Evolutionary conservation across 2,888 invertebrate genomes (phyloP), one percentile per base, ranked within the genome.

Genomic region (Polydrusus pterygomalis): DNA sequence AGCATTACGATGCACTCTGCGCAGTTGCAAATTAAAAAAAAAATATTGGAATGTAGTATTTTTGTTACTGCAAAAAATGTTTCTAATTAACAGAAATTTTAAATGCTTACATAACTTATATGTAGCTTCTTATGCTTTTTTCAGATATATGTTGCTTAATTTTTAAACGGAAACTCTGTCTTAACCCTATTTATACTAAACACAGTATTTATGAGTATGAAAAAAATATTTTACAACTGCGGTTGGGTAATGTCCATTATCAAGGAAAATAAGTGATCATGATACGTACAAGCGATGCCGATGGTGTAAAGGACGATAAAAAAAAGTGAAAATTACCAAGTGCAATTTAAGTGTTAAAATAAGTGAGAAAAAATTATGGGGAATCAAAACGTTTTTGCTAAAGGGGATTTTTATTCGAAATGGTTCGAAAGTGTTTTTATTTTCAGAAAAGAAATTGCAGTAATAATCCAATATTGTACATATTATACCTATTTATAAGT

Each of bases 261-360:
- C 54, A n/a, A 25, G 43, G 13, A 18, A 25, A 25, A 69, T 58
- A 38, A 38, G 20, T 54, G 71, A 51, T 51, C 45, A 64, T 71
- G 54, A 43, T 25, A 64, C 9, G 43, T 56, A 71, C 62, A 64
- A 63, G 45, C 25, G 64, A 20, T 51, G 51, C 30, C 25, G 64
- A 20, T 63, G 51, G 51, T 54, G 63, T 51, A 34, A 63, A 43
- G n/a, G 34, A 45, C 34, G 15, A 54, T 15, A 9, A 34, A 45
- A 40, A 45, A 47, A 30, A 45, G 64, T 64, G 30, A n/a, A 25
- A 47, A 25, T 13, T 64, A 30, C 15, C 34, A 34, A 34, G 34
- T 54, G 34, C 58, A 11, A n/a, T 13, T 15, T 9, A 34, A 15
- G 58, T 60, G 58, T 60, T 60, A 56, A 56, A 20, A 56, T 56